Evolutionary conservation across 2,797 vertebrate genomes (phyloP).

Genomic region (Xerus rutilus): DNA sequence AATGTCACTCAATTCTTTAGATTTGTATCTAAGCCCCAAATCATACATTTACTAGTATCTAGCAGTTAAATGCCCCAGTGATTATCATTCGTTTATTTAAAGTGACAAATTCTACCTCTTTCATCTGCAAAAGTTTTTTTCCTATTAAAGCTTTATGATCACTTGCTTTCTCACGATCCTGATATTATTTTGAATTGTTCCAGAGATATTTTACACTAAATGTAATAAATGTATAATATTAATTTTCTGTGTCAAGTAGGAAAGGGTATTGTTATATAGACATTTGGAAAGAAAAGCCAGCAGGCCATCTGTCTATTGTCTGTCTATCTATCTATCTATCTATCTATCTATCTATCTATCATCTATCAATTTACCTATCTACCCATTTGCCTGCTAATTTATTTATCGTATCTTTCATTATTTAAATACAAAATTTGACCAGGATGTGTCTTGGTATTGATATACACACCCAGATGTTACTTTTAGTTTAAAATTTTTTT

Average conservation of each 20-base stretch:
- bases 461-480: neutral
- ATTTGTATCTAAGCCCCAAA: neutral
- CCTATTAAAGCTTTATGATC: neutral
- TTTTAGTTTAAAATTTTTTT: conserved; percentile 16
- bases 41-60: neutral
- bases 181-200: neutral
- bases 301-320: neutral
- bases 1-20: neutral
- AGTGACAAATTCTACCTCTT: neutral
- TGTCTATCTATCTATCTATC: neutral
- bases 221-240: neutral
- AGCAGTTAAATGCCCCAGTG: neutral
- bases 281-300: conserved; percentile 35
- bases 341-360: neutral
- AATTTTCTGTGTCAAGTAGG: neutral
- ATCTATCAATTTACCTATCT: too few relatives aligned
- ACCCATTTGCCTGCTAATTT: neutral
- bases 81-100: neutral
- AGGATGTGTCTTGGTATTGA: neutral
- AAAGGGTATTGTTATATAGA: neutral
- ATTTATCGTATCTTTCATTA: neutral
- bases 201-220: neutral
- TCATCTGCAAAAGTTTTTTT: neutral
- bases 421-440: conserved; percentile 15
- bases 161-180: neutral